Evolutionary conservation across 2,888 invertebrate genomes (phyloP), one percentile per base, ranked within the genome.

Genomic region (Anaspis maculata): DNA sequence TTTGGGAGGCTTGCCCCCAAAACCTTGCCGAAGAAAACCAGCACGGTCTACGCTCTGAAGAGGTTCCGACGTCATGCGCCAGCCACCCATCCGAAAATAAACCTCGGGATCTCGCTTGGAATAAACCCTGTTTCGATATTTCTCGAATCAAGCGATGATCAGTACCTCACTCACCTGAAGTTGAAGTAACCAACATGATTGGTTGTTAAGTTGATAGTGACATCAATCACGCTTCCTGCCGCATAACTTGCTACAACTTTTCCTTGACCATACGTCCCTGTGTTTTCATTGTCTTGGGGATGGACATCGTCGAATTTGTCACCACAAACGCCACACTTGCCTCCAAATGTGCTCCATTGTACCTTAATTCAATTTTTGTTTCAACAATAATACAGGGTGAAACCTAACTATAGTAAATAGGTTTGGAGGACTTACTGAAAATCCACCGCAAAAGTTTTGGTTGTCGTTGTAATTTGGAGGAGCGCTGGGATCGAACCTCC

Each of bases 401-500:
- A n/a, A n/a, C n/a, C n/a, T n/a, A n/a, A n/a, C n/a, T n/a, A 14
- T 25, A 6, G n/a, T 13, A 15, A 27, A 3, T n/a, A 15, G 13
- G 2, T 3, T 3, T 2, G 13, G 5, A 5, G 3, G 9, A 32
- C 33, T 48, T 57, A 68, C 68, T 13, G 11, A 15, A 16, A 47
- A 48, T 38, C 70, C 70, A 3, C 73, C 73, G 45, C 73, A 73
- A 40, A 52, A 70, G 29, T 66, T 59, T 30, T 61, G 56, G 39
- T 68, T 67, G 43, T 73, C 73, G 23, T 68, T 52, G 45, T 66
- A 72, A 52, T 72, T 70, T 2, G 46, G 39, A 1, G 69, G 68
- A 5, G 62, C 62, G 3, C 50, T 34, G 31, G 56, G 62, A 10
- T 67, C 63, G 27, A 57, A 57, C 25, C 71, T 55, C 69, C 71